Evolutionary conservation across 2,113 vertebrate genomes (phyloP).

Genomic region (Cavia porcellus): DNA sequence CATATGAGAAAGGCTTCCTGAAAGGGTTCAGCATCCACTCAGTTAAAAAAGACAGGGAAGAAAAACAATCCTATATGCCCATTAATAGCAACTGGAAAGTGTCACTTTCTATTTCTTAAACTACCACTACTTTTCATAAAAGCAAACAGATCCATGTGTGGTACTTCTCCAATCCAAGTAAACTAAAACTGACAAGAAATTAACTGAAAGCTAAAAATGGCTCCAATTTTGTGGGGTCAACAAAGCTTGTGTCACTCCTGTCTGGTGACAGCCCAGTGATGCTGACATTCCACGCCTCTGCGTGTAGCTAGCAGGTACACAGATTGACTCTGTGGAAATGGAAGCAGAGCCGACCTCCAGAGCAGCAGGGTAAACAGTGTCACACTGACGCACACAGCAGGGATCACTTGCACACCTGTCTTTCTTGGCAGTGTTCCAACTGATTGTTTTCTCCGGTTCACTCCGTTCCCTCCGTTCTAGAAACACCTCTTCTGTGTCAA

Average conservation of each 20-base stretch:
- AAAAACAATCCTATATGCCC: not conserved
- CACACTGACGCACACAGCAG: constrained; percentile 53
- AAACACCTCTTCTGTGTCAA: constrained; percentile 61
- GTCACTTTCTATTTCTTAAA: not conserved
- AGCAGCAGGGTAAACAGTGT: constrained; percentile 74
- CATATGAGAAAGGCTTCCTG: not conserved
- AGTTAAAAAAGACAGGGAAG: not conserved
- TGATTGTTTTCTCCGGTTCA: constrained; percentile 75
- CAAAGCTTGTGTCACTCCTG: constrained; percentile 53
- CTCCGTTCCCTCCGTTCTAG: constrained; percentile 53
- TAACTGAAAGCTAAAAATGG: constrained; percentile 56
- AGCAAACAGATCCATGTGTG: not conserved
- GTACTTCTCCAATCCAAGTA: constrained; percentile 43
- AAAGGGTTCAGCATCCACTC: not conserved
- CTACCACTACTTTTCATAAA: not conserved
- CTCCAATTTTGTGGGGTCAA: not conserved
- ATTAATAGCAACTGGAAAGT: constrained; percentile 38
- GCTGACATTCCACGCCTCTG: constrained; percentile 65
- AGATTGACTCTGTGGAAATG: constrained; percentile 77
- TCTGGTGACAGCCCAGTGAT: constrained; percentile 40
- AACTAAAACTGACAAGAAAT: constrained; percentile 51
- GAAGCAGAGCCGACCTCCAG: not conserved
- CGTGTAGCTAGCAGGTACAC: constrained; percentile 57
- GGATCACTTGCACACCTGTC: constrained; percentile 85
- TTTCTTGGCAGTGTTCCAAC: constrained; percentile 85